Base-by-base conservation (phyloP, 23 tunicate genomes). In the Trididemnum nubilum region DNA sequence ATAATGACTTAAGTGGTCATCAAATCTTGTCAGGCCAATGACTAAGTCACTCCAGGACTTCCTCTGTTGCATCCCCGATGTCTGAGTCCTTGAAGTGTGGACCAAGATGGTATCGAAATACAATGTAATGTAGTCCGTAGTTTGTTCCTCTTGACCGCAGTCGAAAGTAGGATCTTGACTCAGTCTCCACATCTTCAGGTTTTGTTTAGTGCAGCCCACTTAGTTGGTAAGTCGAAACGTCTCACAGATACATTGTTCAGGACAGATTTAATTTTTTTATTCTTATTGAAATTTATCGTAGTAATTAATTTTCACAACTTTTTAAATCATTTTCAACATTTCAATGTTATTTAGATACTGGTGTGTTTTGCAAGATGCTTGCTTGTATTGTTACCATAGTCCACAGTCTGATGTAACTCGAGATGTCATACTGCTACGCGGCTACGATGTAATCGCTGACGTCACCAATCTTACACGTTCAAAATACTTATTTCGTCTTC, bases 381-480 rank as follows among this genome's bases (percentile, higher is more conserved):
- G 91, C 70, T 80, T 92, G 1, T 83, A 86, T 58, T 82, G 90
- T 71, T 92, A 92, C 85, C 83, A 92, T 84, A 65, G 88, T 0
- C 91, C 88, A 24, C 97, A 83, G 40, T 86, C 97, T 26, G 88
- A 86, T 31, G 65, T 51, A 71, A 86, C 91, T 2, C 81, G 89
- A 24, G 91, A 92, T 65, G 91, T 72, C 49, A 70, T 86, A 12
- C 51, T 83, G 38, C 57, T 92, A 23, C 91, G 97, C 31, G 97
- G 97, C 69, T 92, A 86, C 78, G 85, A 82, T 85, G 97, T 92
- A 39, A 50, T 79, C 19, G 97, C 97, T 72, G 90, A 92, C 82
- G 97, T 92, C 85, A 92, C 84, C 34, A 86, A 92, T 51, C 36
- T 92, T 64, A 92, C 83, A 57, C 81, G 91, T 35, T 30, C 87